Evolutionary conservation across 2,888 invertebrate genomes (phyloP), one percentile per base, ranked within the genome.

Genomic region (Habroteleia sp.): DNA sequence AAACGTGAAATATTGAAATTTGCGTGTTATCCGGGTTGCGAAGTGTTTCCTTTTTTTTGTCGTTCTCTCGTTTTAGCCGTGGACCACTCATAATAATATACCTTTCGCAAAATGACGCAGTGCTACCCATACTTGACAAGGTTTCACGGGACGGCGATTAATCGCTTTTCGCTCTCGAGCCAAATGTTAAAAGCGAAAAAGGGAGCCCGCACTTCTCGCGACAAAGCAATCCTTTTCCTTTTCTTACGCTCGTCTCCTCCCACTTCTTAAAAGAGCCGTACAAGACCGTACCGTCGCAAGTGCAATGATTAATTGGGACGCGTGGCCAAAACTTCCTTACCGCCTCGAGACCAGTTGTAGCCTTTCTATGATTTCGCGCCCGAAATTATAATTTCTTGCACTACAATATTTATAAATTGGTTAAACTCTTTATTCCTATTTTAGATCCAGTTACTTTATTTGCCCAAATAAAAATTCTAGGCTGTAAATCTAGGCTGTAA

Each of bases 101-200:
- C 73, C 72, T 65, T 46, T 65, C 60, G 65, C 35, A 52, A 74
- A 62, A 68, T 74, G 74, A 68, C 68, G 74, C 74, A 46, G 52
- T 54, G 68, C 74, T 63, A 69, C 63, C 73, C 68, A 68, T 60
- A 65, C 72, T 68, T 68, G 68, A 69, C 60, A 73, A 73, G 65
- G 69, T 65, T 63, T 63, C 66, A 76, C 41, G 60, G 63, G 65
- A 60, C 76, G 73, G 60, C 76, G 76, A 76, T 76, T 76, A 73
- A 76, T 73, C 68, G 74, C 71, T 58, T 63, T 62, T 60, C 62
- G 73, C 73, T 73, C 65, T 52, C 56, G 39, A 66, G 41, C 52
- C 50, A 54, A 76, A 73, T 50, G 71, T 60, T 48, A 71, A 66
- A 42, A 65, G 72, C 65, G 65, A 73, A 72, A 56, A 72, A 72